Evolutionary conservation across 2,113 vertebrate genomes (phyloP).

Genomic region (Reinhardtius hippoglossoides): DNA sequence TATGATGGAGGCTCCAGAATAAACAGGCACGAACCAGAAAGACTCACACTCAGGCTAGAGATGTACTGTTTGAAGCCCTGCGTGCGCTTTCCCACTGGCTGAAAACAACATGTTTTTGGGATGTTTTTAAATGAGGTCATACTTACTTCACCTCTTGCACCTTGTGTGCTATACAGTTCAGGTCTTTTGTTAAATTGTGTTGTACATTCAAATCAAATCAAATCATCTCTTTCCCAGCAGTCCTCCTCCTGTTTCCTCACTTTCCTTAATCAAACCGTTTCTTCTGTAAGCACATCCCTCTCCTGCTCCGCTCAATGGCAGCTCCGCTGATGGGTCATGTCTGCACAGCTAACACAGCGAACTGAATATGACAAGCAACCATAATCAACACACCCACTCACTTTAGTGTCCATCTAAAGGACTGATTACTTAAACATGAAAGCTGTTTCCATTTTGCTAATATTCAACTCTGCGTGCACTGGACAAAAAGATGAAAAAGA

Average conservation of each 20-base stretch:
- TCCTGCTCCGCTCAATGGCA: constrained; percentile 43
- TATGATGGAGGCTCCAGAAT: constrained; percentile 15
- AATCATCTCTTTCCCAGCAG: constrained; percentile 56
- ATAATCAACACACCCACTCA: constrained; percentile 63
- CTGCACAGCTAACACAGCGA: constrained; percentile 47
- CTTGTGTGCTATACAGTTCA: background rate
- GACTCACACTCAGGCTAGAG: constrained; percentile 9
- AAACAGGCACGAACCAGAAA: constrained; percentile 41
- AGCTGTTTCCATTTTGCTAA: constrained; percentile 67
- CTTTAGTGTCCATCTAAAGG: constrained; percentile 34
- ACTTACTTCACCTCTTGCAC: background rate
- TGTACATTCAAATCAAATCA: constrained; percentile 54
- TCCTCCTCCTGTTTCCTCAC: constrained; percentile 43
- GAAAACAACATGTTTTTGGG: constrained; percentile 14
- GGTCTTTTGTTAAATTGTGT: constrained; percentile 50
- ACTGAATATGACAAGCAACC: constrained; percentile 59
- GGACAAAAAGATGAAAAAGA: constrained; percentile 35
- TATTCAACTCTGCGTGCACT: constrained; percentile 41
- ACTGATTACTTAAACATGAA: constrained; percentile 52
- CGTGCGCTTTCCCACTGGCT: background rate
- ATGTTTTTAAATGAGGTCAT: constrained; percentile 19
- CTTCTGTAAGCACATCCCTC: constrained; percentile 56
- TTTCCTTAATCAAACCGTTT: constrained; percentile 54
- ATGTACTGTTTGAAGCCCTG: constrained; percentile 2
- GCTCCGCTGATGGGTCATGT: constrained; percentile 55